Percentiles rank a stretch among this genome's conserved stretches.
Evolutionary conservation across 2,113 vertebrate genomes (phyloP).

Genomic region (Vicugna pacos): DNA sequence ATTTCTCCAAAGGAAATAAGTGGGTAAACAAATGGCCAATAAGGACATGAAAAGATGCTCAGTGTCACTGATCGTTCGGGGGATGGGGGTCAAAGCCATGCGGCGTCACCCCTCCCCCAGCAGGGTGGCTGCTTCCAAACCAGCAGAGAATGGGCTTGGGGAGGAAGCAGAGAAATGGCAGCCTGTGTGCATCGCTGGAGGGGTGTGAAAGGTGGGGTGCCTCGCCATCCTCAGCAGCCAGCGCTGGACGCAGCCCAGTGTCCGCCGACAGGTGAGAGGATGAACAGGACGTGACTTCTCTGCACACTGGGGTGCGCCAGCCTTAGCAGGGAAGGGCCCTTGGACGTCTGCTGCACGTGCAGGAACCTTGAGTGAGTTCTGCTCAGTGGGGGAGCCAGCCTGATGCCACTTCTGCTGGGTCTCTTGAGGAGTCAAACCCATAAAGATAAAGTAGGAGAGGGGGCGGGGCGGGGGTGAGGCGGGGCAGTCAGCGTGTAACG

Average conservation of each 20-base stretch:
- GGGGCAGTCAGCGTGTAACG: no score
- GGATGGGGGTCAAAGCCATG: not conserved
- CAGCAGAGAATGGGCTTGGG: fast-evolving
- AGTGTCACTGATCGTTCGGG: not conserved
- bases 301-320: not conserved
- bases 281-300: no score
- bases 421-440: no score
- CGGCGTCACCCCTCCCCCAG: fast-evolving
- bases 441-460: not conserved
- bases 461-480: not conserved
- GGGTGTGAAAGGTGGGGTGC: fast-evolving
- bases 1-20: no score
- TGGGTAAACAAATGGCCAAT: fast-evolving
- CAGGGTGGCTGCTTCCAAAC: fast-evolving
- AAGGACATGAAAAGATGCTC: not conserved
- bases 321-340: not conserved
- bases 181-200: fast-evolving
- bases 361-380: not conserved
- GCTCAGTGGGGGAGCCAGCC: not conserved
- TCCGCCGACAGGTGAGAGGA: not conserved
- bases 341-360: not conserved
- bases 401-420: fast-evolving
- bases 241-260: not conserved
- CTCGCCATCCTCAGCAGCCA: fast-evolving
- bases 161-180: fast-evolving